Evolutionary conservation across 2,797 vertebrate species (phyloP), one percentile per base, ranked within the genome.

Genomic region (Channa striata): DNA sequence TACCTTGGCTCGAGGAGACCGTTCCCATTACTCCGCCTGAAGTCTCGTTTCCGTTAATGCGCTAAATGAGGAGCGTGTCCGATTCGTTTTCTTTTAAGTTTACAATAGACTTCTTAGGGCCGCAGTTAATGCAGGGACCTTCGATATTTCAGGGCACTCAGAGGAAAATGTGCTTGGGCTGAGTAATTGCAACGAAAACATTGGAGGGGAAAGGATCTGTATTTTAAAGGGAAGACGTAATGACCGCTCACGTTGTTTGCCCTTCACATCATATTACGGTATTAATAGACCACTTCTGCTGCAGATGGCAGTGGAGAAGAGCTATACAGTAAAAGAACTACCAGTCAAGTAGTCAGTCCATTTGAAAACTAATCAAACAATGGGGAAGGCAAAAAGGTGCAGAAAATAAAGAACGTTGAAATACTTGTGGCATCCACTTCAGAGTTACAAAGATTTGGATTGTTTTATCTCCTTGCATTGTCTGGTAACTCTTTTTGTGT

Each of bases 151-250:
- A 85, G 84, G 72, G 74, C 78, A 74, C 59, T 71, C 19, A 8
- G 71, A 90, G 89, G 86, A 91, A 92, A 90, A 88, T 82, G 87
- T 88, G 64, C 66, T 75, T 7, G n/a, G 77, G 44, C 73, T 82
- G 77, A 83, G 83, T 86, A 83, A 87, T 74, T 81, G 80, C 82
- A 91, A 88, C 58, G 67, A 89, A 91, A 91, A 92, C 89, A 88
- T 0, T 78, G 74, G 65, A 74, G 77, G 80, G 80, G 82, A 83
- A 86, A 76, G 69, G 48, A 72, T 71, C 44, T 81, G 83, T 84
- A 73, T 75, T 87, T 77, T 68, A 65, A 30, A 87, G 61, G 79
- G 76, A 85, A 83, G 76, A 80, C 67, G 75, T 86, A 82, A 88
- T 76, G 64, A 75, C 80, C 62, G 60, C 71, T 74, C n/a, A 6